Evolutionary conservation across 2,113 vertebrate species (phyloP).

Genomic region (Podarcis cretensis): DNA sequence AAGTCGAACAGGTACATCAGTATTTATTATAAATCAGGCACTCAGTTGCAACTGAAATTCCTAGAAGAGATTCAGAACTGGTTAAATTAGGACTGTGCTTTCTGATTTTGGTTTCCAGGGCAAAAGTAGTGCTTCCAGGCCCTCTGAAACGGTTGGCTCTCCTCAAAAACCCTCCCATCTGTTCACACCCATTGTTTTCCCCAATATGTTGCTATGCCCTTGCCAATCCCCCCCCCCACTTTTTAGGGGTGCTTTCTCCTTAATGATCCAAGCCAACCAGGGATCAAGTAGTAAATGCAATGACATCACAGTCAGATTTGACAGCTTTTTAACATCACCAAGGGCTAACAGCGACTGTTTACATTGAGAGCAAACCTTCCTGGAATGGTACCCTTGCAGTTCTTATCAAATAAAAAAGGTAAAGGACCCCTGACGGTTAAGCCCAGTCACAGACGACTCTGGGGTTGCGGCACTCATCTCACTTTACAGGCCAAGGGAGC

Average conservation of each 20-base stretch:
- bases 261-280: no score
- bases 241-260: not conserved
- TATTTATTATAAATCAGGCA: not conserved
- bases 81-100: not conserved
- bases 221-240: not conserved
- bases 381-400: not conserved
- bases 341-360: not conserved
- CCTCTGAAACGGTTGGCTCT: not conserved
- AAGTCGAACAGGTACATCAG: constrained; percentile 6
- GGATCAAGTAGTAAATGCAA: no score
- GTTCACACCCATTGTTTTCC: not conserved
- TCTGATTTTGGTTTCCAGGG: not conserved
- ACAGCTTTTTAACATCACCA: not conserved
- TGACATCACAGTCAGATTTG: no score
- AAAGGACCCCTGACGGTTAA: no score
- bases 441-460: no score
- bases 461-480: no score
- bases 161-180: not conserved
- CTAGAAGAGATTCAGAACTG: not conserved
- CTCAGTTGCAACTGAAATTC: not conserved
- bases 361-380: not conserved
- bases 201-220: not conserved
- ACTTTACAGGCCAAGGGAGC: no score
- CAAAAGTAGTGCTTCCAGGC: not conserved
- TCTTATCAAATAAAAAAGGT: not conserved